Evolutionary conservation across 1,140 invertebrate species (phyloP), one percentile per base, ranked within the genome.

Genomic region (Zaprionus ornatus): DNA sequence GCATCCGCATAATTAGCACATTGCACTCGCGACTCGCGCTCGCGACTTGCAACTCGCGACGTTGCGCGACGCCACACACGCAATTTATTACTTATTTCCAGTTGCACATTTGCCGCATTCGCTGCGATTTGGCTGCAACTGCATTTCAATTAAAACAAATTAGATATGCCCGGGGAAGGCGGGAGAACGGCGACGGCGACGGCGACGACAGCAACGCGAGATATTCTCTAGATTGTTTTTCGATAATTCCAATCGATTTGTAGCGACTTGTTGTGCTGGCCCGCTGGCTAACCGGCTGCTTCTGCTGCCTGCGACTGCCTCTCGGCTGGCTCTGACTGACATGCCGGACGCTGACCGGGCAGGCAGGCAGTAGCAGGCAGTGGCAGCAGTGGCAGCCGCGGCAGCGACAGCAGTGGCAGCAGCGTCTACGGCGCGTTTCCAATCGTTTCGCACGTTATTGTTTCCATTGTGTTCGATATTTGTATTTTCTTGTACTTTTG

Each of bases 401-500:
- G 74, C 76, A 35, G 40, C 17, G 32, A 13, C 57, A 50, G 54
- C 27, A 60, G 62, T 35, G 4, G 60, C 37, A 50, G 80, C 50
- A 72, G 73, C 69, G 81, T 71, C 71, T 87, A 79, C 77, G 76
- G 83, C 78, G 85, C 78, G 80, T 90, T 81, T 90, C 85, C 85
- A 90, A 90, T 90, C 85, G 85, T 81, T 90, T 90, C 85, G 85
- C 85, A 90, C 85, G 78, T 85, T 90, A 85, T 90, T 90, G 85
- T 90, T 90, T 88, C 84, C 85, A 84, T 88, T 88, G 81, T 84
- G 84, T 88, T 90, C 84, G 85, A 90, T 88, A 88, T 88, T 88
- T 88, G 84, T 88, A 48, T 88, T 88, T 87, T 88, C 84, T 87
- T 88, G 77, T 88, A 80, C 77, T 78, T 84, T 80, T 88, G 74